phyloP scores from a whole-genome alignment of 2,888 invertebrate species.

The Drosophila mulleri region DNA sequence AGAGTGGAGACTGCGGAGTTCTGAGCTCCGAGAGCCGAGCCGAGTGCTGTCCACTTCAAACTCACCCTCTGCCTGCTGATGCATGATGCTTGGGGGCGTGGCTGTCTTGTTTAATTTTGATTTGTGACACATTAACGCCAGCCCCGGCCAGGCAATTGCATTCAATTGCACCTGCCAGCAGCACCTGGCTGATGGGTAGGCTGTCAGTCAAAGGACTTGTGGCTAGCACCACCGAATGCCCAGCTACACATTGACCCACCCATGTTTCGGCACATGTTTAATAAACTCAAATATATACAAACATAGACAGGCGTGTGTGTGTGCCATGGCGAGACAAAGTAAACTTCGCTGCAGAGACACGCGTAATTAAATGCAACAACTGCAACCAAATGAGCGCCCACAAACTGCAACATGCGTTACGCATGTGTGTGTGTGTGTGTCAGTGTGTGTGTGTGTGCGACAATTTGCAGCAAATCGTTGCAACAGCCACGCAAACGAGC shows the following conservation, averaged over 20 bases:
- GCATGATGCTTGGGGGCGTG: constrained; percentile 29
- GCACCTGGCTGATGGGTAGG: not conserved
- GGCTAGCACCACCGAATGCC: constrained; percentile 18
- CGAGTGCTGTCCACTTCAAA: not conserved
- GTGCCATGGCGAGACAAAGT: constrained; percentile 65
- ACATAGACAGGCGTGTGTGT: not conserved
- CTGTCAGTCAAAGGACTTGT: constrained; percentile 47
- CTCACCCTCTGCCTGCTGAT: constrained; percentile 11
- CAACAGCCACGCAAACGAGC: constrained; percentile 57
- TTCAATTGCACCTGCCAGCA: constrained; percentile 68
- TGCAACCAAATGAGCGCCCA: constrained; percentile 36
- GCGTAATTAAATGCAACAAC: constrained; percentile 77
- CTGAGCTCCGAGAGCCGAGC: too few species aligned
- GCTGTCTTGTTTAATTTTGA: constrained; percentile 73
- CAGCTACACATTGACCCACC: not conserved
- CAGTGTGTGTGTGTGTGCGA: constrained; percentile 22
- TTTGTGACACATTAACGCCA: constrained; percentile 70
- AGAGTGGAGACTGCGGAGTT: constrained; percentile 4
- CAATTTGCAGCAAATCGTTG: constrained; percentile 75
- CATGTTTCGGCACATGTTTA: constrained; percentile 56
- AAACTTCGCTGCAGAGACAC: constrained; percentile 70
- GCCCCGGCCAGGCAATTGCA: constrained; percentile 56
- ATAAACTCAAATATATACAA: constrained; percentile 69
- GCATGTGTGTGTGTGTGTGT: not conserved
- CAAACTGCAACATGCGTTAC: constrained; percentile 10